These are phyloP conservation scores for Brachyalestes nurse DNA, from an alignment of 2,797 vertebrate genomes.

Conservation along the genomic window DNA sequence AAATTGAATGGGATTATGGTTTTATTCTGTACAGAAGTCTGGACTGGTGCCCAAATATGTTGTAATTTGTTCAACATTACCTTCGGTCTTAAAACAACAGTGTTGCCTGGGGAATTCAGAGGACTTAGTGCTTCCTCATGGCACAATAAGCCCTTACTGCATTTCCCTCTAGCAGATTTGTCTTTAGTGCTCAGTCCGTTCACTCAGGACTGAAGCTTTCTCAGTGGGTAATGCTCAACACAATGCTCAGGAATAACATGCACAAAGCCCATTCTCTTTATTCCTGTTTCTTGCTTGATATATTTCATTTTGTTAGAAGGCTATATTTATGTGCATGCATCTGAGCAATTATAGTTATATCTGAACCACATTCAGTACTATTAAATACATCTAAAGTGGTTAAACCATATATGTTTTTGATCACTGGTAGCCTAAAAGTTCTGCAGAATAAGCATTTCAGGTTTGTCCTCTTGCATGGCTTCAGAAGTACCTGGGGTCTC, in stretches of 20 bases:
- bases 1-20: constrained; percentile 60
- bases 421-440: background rate
- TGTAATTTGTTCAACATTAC: constrained; percentile 56
- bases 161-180: constrained; percentile 19
- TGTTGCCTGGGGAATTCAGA: constrained; percentile 35
- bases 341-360: background rate
- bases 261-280: background rate
- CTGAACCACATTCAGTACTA: background rate
- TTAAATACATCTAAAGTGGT: background rate
- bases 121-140: constrained; percentile 23
- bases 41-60: constrained; percentile 48
- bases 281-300: background rate
- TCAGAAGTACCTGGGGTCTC: too few species aligned
- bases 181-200: background rate
- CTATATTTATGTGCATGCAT: background rate
- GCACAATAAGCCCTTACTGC: constrained; percentile 11
- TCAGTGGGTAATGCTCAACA: background rate
- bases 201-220: constrained; percentile 4
- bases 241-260: background rate
- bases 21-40: constrained; percentile 53
- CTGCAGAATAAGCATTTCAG: background rate
- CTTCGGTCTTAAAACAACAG: constrained; percentile 48
- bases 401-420: background rate
- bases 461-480: background rate
- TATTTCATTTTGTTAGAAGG: background rate